A percentile compares a stretch with the other conserved stretches of the same genome.
phyloP scores from a whole-genome alignment of 1,140 invertebrate genomes.

The Grapholita molesta region DNA sequence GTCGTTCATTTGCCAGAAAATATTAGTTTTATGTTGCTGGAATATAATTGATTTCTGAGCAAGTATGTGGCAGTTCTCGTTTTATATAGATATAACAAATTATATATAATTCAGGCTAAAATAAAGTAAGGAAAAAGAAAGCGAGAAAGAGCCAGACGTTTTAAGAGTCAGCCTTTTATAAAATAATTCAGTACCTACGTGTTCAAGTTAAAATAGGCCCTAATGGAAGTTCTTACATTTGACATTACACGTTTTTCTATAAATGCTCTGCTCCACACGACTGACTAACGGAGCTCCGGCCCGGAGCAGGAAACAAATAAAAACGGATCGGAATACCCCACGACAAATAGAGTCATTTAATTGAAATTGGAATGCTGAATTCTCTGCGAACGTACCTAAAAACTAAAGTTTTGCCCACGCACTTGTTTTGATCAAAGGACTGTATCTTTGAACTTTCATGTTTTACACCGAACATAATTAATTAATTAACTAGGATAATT shows the following conservation, averaged over 20 bases:
- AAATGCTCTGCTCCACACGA: background rate
- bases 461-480: background rate
- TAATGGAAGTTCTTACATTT: no score
- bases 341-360: background rate
- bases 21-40: background rate
- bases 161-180: no score
- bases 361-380: background rate
- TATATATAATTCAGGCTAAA: no score
- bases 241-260: background rate
- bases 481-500: background rate
- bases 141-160: no score
- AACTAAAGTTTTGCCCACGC: background rate
- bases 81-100: no score
- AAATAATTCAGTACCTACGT: no score
- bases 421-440: background rate
- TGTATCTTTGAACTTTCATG: background rate
- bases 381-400: background rate
- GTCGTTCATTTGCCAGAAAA: background rate
- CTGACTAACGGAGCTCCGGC: background rate
- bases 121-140: no score
- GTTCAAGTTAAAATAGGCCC: no score
- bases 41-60: background rate
- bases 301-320: background rate
- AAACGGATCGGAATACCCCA: background rate
- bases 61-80: background rate